phyloP scores from a whole-genome alignment of 2,888 invertebrate species.

The Lacanobia oleracea region DNA sequence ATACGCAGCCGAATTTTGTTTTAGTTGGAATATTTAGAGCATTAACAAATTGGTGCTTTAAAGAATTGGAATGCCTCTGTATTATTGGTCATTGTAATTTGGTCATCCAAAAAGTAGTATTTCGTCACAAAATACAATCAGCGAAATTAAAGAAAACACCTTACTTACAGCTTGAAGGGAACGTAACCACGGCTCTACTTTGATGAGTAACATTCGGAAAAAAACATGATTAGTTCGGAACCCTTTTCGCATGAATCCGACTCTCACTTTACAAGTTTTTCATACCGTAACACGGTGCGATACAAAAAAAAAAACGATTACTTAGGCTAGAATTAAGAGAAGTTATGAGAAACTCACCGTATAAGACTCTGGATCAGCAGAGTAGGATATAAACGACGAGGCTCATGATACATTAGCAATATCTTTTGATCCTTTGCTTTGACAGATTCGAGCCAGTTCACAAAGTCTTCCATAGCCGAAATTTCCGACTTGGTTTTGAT shows the following conservation, averaged over 20 bases:
- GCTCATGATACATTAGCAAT: constrained; percentile 20
- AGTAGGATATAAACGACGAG: constrained; percentile 5
- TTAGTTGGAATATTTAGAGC: too few relatives aligned
- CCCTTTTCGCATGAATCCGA: too few relatives aligned
- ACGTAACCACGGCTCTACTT: not conserved
- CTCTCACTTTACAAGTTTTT: too few relatives aligned
- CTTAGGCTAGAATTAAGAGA: constrained; percentile 5
- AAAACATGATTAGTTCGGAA: too few relatives aligned
- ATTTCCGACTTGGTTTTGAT: constrained; percentile 15
- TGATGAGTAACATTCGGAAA: not conserved
- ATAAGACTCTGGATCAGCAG: not conserved
- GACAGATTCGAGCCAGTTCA: constrained; percentile 15
- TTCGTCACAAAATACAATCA: not conserved
- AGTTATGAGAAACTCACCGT: constrained; percentile 7
- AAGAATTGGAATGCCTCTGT: too few relatives aligned
- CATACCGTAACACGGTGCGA: too few relatives aligned
- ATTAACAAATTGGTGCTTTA: too few relatives aligned
- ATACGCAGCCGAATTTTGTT: too few relatives aligned
- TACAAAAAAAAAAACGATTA: too few relatives aligned
- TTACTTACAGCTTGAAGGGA: not conserved
- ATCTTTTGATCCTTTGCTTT: constrained; percentile 3
- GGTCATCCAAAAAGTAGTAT: too few relatives aligned
- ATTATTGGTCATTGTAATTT: too few relatives aligned
- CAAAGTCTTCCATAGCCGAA: not conserved
- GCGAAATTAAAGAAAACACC: not conserved